These are phyloP conservation scores for Bovichtus variegatus DNA, from an alignment of 2,797 vertebrate species.

Conservation along the genomic window DNA sequence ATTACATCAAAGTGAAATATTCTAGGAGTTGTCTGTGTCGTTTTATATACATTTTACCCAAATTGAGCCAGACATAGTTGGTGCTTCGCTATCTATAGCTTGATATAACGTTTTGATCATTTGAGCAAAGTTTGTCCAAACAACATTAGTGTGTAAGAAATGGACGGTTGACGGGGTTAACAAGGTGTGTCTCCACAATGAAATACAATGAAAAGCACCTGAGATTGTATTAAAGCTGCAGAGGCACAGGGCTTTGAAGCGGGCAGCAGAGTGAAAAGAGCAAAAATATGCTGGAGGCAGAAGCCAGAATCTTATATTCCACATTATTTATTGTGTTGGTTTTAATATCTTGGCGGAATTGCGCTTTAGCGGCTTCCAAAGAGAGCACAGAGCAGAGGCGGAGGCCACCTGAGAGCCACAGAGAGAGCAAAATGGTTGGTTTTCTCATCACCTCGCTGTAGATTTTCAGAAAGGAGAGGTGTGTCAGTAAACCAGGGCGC, in stretches of 20 bases:
- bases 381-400: slow-evolving; percentile 17
- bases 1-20: background rate
- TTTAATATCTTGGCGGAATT: slow-evolving; percentile 60
- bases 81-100: background rate
- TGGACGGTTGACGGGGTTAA: background rate
- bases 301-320: slow-evolving; percentile 38
- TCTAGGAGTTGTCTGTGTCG: background rate
- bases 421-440: slow-evolving; percentile 37
- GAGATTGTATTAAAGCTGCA: slow-evolving; percentile 17
- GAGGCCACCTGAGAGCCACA: slow-evolving; percentile 45
- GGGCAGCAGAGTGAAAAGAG: slow-evolving; percentile 20
- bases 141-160: background rate
- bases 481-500: slow-evolving; percentile 37
- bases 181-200: background rate
- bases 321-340: slow-evolving; percentile 44
- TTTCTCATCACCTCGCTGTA: slow-evolving; percentile 38
- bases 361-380: slow-evolving; percentile 51
- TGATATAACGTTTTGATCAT: background rate
- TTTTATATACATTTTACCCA: background rate
- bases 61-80: background rate
- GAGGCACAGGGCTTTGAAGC: slow-evolving; percentile 27
- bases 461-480: slow-evolving; percentile 24
- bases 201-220: slow-evolving; percentile 33
- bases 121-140: background rate
- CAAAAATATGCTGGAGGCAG: slow-evolving; percentile 28